phyloP scores from a whole-genome alignment of 2,113 vertebrate species.

The Zosterops japonicus region DNA sequence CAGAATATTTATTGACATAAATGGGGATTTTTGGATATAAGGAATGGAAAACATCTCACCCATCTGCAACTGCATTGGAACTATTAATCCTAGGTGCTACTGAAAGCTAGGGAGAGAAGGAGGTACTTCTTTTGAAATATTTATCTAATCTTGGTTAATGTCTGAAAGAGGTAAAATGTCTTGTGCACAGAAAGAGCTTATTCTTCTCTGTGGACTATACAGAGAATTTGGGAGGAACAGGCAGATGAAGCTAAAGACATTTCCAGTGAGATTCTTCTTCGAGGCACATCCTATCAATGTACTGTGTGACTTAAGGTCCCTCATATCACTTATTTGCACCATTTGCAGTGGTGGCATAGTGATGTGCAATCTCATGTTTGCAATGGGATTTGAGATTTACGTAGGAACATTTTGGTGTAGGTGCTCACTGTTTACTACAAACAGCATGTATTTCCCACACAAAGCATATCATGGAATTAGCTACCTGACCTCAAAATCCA shows the following conservation, averaged over 20 bases:
- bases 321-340: background rate
- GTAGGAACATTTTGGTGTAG: background rate
- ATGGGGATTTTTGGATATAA: background rate
- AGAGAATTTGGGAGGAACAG: background rate
- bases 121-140: background rate
- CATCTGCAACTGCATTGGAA: background rate
- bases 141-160: background rate
- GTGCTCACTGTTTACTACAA: background rate
- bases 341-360: background rate
- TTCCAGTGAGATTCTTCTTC: background rate
- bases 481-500: slow-evolving; percentile 24
- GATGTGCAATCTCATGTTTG: background rate
- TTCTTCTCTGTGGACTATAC: background rate
- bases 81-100: background rate
- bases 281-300: background rate
- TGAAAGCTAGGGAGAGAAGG: background rate
- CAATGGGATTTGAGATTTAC: slow-evolving; percentile 1
- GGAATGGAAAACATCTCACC: background rate
- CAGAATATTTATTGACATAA: background rate
- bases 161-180: background rate
- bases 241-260: background rate
- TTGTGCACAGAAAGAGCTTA: background rate
- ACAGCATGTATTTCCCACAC: background rate
- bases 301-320: background rate
- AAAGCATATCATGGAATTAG: background rate